phyloP scores from a whole-genome alignment of 2,888 invertebrate species.

The Achlya flavicornis region DNA sequence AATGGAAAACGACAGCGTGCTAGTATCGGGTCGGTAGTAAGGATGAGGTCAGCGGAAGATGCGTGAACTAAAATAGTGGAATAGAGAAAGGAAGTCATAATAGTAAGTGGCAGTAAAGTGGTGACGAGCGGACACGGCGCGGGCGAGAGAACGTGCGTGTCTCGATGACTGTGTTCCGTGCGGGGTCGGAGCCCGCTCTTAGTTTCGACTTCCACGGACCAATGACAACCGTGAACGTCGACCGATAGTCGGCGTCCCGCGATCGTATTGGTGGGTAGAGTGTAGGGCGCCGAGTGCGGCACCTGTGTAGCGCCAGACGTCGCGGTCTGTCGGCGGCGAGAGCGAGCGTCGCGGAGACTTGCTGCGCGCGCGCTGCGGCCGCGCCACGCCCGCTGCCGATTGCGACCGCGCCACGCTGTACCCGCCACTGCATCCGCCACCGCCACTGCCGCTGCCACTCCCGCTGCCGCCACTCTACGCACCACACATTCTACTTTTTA shows the following conservation, averaged over 20 bases:
- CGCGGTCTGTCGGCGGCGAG: constrained; percentile 89
- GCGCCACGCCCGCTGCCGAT: constrained; percentile 89
- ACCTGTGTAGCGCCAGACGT: constrained; percentile 85
- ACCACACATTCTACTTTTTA: background rate
- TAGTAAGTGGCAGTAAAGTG: constrained; percentile 80
- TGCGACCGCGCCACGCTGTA: constrained; percentile 89
- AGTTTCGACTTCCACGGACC: constrained; percentile 51
- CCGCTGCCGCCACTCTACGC: constrained; percentile 5
- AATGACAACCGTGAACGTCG: constrained; percentile 33
- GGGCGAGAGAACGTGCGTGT: constrained; percentile 71
- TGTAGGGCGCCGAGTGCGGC: constrained; percentile 59
- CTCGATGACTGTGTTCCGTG: constrained; percentile 79
- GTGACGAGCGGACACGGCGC: constrained; percentile 76
- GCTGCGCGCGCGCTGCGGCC: constrained; percentile 86
- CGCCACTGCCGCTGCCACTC: background rate
- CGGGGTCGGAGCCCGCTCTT: constrained; percentile 69
- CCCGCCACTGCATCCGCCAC: constrained; percentile 56
- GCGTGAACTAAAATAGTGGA: constrained; percentile 70
- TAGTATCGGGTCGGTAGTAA: constrained; percentile 58
- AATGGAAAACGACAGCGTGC: constrained; percentile 75
- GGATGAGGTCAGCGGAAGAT: constrained; percentile 74
- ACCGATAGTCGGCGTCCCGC: constrained; percentile 20
- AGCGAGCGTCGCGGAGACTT: constrained; percentile 93
- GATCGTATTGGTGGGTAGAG: constrained; percentile 49
- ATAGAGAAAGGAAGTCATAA: constrained; percentile 74